These are phyloP conservation scores for Crematogaster levior DNA, from an alignment of 2,888 invertebrate genomes.

Conservation along the genomic window DNA sequence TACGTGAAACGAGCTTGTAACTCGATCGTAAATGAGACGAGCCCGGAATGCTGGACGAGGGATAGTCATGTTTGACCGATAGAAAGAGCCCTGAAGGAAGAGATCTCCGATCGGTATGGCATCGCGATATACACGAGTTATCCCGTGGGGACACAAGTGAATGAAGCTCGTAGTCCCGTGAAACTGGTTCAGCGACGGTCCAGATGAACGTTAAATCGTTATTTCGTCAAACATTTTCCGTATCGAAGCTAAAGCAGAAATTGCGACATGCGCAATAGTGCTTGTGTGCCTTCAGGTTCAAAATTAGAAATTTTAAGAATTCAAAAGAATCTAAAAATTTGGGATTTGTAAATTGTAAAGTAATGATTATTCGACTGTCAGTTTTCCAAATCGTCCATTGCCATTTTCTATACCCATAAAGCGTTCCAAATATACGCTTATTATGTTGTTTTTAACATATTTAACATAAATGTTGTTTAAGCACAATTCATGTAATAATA, in stretches of 20 bases:
- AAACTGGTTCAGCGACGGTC: slow-evolving; percentile 44
- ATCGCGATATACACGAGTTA: slow-evolving; percentile 59
- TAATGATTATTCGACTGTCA: background rate
- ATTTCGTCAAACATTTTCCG: slow-evolving; percentile 31
- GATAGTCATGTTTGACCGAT: slow-evolving; percentile 54
- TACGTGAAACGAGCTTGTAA: slow-evolving; percentile 70
- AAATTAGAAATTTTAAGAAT: background rate
- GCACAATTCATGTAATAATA: background rate
- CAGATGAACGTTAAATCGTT: slow-evolving; percentile 37
- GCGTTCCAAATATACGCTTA: no score
- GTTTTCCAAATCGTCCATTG: background rate
- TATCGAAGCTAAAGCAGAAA: slow-evolving; percentile 1
- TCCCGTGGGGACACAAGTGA: slow-evolving; percentile 61
- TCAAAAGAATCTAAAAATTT: background rate
- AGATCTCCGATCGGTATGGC: slow-evolving; percentile 62
- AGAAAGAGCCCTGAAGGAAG: slow-evolving; percentile 64
- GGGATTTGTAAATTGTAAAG: background rate
- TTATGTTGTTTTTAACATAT: no score
- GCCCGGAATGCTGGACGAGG: slow-evolving; percentile 65
- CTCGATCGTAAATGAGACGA: slow-evolving; percentile 73
- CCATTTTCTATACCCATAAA: background rate
- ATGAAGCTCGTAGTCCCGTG: slow-evolving; percentile 53
- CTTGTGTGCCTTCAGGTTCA: background rate
- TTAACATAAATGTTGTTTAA: no score
- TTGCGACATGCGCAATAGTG: background rate